Base-by-base conservation (phyloP, 2,113 vertebrate species). In the Centropus bengalensis region DNA sequence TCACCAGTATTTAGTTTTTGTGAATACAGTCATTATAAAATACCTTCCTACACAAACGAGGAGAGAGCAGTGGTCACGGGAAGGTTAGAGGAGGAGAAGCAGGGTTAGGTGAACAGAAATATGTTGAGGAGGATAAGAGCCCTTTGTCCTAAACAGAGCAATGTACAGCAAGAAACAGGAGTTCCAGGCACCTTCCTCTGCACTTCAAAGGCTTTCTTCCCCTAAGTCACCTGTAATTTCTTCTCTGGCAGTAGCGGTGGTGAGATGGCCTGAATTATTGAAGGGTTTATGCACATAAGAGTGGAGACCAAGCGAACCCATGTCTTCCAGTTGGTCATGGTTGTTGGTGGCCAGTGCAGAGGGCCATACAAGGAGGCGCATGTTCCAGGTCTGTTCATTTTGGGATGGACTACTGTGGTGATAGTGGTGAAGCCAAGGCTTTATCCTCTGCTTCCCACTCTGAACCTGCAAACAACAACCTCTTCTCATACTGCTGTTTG, bases 321-420 rank as follows among this genome's bases (percentile, higher is more conserved):
- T 5, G 1, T 54, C 54, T 60, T 52, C 15, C 36, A 59, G 54
- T 4, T 85, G 75, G 22, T 26, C 18, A 0, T 24, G 20, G 70
- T 24, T 88, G 40, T 32, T 13, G 2, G 36, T 78, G 60, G 28
- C 44, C 58, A 40, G 28, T 0, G 2, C 38, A 59, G 8, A 16
- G 22, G 7, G 0, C 33, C 2, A 1, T 22, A 14, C 0, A 1
- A 54, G 68, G 59, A 64, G 28, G 4, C 47, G 10, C 7, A 0
- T 13, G 12, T 32, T 56, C 27, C 73, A 71, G 19, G 56, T 27
- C 30, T 52, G 7, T 40, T 40, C 10, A 4, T 47, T 87, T 47
- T 38, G 36, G 58, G 26, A 27, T 47, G 38, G 63, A 28, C 22
- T 81, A 17, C 63, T 82, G 11, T 28, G 54, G 21, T 38, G 26